Percentiles rank a stretch among this genome's conserved stretches.
Evolutionary conservation across 2,888 invertebrate genomes (phyloP).

Genomic region (Lucinisca nassula): DNA sequence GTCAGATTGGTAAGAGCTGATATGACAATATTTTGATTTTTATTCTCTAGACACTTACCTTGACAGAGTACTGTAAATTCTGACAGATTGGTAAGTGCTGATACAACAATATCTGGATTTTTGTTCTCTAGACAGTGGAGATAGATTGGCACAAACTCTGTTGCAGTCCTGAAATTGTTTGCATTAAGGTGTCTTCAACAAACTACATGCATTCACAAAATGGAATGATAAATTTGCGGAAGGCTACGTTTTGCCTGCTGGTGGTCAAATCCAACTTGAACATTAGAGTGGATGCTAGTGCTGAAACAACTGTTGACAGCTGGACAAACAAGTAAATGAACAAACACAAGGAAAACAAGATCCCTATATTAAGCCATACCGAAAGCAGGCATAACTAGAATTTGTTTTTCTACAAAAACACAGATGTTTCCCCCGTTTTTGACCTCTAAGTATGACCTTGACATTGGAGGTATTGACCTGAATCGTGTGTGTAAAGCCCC

Average conservation of each 20-base stretch:
- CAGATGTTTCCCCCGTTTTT: too few species aligned
- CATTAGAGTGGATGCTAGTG: too few species aligned
- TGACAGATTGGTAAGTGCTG: slow-evolving; percentile 94
- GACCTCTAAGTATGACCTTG: too few species aligned
- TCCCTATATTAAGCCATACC: too few species aligned
- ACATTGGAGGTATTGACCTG: too few species aligned
- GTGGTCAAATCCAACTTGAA: not conserved
- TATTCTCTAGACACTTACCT: slow-evolving; percentile 90
- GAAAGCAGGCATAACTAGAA: too few species aligned
- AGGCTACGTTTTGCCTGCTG: not conserved
- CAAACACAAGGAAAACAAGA: too few species aligned
- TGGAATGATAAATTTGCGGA: not conserved
- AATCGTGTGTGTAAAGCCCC: too few species aligned
- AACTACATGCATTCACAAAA: not conserved
- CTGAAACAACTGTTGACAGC: not conserved
- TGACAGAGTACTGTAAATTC: slow-evolving; percentile 93
- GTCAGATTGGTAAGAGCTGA: not conserved
- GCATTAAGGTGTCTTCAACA: too few species aligned
- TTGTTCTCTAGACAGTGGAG: slow-evolving; percentile 94
- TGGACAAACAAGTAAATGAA: too few species aligned
- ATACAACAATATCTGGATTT: slow-evolving; percentile 93
- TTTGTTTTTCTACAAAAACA: too few species aligned
- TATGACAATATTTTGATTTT: not conserved
- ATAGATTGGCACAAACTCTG: slow-evolving; percentile 92
- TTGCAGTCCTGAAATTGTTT: slow-evolving; percentile 86